Evolutionary conservation across 2,797 vertebrate species (phyloP).

Genomic region (Vespertilio murinus): DNA sequence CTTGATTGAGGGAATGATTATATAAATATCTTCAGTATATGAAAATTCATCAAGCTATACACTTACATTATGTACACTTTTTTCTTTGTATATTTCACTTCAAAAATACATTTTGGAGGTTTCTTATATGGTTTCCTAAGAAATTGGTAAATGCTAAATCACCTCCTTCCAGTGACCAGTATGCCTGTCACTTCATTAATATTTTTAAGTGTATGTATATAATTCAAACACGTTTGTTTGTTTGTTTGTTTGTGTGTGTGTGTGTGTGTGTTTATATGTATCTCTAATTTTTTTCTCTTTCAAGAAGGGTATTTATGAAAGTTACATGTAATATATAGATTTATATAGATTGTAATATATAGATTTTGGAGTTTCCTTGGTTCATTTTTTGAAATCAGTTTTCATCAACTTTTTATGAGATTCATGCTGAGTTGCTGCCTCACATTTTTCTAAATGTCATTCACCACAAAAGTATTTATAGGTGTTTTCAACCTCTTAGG

Average conservation of each 20-base stretch:
- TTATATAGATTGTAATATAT: neutral
- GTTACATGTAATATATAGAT: neutral
- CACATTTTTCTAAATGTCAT: conserved; percentile 18
- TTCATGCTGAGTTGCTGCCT: neutral
- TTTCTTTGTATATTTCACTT: neutral
- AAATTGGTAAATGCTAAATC: neutral
- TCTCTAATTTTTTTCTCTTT: neutral
- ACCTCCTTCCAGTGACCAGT: neutral
- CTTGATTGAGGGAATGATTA: neutral
- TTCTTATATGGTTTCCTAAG: neutral
- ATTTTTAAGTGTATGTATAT: neutral
- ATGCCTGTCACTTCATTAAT: neutral
- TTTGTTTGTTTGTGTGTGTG: fast-evolving
- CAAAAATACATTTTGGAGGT: neutral
- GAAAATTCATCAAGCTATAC: neutral
- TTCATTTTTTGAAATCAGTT: conserved; percentile 3
- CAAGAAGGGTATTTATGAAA: neutral
- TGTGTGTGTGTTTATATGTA: neutral
- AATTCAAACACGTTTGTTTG: neutral
- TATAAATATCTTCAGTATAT: neutral
- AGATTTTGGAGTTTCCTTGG: neutral
- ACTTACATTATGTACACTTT: neutral
- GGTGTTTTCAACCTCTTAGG: neutral
- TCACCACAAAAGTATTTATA: conserved; percentile 42
- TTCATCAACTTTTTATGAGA: neutral